Conservation (phyloP, 2,888 invertebrate species). For the Aphodius sticticus region DNA sequence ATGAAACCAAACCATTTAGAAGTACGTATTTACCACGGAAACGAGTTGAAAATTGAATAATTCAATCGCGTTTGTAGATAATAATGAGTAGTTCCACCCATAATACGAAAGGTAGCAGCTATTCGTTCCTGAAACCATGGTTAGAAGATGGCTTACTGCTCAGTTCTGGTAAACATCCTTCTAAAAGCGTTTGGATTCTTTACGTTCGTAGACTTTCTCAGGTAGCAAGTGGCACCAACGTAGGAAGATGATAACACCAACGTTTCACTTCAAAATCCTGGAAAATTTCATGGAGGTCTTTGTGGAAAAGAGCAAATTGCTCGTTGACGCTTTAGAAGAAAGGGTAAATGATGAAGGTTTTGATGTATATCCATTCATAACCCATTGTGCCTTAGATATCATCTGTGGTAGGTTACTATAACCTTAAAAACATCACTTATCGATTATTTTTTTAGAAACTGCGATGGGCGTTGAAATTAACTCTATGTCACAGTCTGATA, state of each 20-base stretch:
- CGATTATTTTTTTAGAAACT: constrained; percentile 37
- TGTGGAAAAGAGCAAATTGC: constrained; percentile 47
- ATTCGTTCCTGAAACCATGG: constrained; percentile 27
- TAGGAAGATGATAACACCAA: constrained; percentile 49
- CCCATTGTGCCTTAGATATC: constrained; percentile 50
- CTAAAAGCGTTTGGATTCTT: background rate
- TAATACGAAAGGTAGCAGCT: constrained; percentile 27
- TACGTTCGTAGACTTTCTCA: constrained; percentile 23
- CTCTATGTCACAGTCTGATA: constrained; percentile 15
- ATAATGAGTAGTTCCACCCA: constrained; percentile 28
- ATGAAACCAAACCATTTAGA: constrained; percentile 46
- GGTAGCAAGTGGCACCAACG: constrained; percentile 48
- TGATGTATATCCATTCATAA: constrained; percentile 50
- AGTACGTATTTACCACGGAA: background rate
- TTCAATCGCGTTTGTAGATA: background rate
- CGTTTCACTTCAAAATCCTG: constrained; percentile 52
- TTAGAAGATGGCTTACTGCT: constrained; percentile 32
- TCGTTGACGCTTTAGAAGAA: constrained; percentile 41
- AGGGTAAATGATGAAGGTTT: constrained; percentile 48
- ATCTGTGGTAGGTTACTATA: constrained; percentile 49
- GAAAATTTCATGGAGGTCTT: constrained; percentile 50
- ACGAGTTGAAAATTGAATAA: background rate
- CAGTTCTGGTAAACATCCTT: constrained; percentile 27
- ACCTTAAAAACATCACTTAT: constrained; percentile 12
- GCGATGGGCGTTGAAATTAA: constrained; percentile 28